These are phyloP conservation scores for Littorina saxatilis DNA, from an alignment of 1,140 invertebrate species.

Conservation along the genomic window DNA sequence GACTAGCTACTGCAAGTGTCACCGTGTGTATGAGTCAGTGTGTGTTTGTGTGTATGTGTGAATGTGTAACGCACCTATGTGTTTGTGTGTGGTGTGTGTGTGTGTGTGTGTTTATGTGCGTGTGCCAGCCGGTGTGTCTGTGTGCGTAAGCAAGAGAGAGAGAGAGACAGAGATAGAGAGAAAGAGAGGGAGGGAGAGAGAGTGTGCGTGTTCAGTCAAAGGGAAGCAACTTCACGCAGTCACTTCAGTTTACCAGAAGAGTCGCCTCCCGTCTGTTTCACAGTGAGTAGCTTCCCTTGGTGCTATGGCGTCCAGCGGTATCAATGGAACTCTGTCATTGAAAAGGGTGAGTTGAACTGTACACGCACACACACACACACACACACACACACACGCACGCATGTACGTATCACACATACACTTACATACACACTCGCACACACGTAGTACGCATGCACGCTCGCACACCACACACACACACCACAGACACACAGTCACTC, in stretches of 20 bases:
- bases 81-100: no score
- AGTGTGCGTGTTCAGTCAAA: neutral
- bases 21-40: no score
- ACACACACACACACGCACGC: neutral
- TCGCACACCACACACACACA: no score
- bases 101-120: no score
- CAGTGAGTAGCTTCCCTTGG: neutral
- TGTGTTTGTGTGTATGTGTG: no score
- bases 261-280: neutral
- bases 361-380: neutral
- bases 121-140: no score
- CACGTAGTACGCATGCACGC: no score
- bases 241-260: neutral
- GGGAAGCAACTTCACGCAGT: neutral
- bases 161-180: no score
- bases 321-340: slow-evolving; percentile 11
- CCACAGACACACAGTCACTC: neutral
- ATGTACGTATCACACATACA: neutral
- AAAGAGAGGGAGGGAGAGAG: neutral
- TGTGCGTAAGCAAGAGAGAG: no score
- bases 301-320: slow-evolving; percentile 16
- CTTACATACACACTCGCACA: no score
- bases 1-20: neutral
- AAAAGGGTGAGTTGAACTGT: neutral
- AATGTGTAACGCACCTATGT: no score